Evolutionary conservation across 2,797 vertebrate genomes (phyloP), one percentile per base, ranked within the genome.

Genomic region (Hyperoplus immaculatus): DNA sequence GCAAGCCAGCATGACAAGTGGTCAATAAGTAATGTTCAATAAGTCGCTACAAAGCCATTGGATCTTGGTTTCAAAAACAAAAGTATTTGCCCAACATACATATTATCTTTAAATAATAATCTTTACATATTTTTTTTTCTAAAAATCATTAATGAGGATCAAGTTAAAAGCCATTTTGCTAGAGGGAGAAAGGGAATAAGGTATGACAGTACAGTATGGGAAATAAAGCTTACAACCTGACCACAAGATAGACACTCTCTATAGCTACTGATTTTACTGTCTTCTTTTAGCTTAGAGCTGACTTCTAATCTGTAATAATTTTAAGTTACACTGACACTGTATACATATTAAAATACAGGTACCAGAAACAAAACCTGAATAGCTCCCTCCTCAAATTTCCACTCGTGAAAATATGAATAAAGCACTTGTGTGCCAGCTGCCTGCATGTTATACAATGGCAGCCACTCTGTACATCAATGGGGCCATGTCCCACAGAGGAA

Each of bases 401-500:
- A 57, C 6, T 68, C 39, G 29, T 16, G 8, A 51, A 18, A n/a
- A 29, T 36, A 54, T 76, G 84, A 84, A 78, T 58, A 54, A 70
- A 80, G 62, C 49, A 18, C 46, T 66, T 36, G 43, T 55, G 15
- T 56, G 43, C 66, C 70, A 46, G 21, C 12, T 60, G 10, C 14
- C 12, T 60, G 10, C 14, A 47, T 56, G 49, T 42, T 57, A 29
- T 42, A 60, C 47, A 55, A 12, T 57, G 38, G 39, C 72, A 60
- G 66, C 71, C 18, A 10, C 62, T 12, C 8, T 38, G 38, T 75
- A 29, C 45, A 56, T 73, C 59, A 79, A 10, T 43, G 38, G 41
- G 29, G 45, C 84, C 73, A 0, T 83, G 86, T 81, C 87, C 82
- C 10, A 1, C 74, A 8, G 45, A 63, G 69, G 81, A 90, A 91